These are phyloP conservation scores for Bathybates hornii DNA, from an alignment of 2,113 vertebrate species.

Conservation along the genomic window DNA sequence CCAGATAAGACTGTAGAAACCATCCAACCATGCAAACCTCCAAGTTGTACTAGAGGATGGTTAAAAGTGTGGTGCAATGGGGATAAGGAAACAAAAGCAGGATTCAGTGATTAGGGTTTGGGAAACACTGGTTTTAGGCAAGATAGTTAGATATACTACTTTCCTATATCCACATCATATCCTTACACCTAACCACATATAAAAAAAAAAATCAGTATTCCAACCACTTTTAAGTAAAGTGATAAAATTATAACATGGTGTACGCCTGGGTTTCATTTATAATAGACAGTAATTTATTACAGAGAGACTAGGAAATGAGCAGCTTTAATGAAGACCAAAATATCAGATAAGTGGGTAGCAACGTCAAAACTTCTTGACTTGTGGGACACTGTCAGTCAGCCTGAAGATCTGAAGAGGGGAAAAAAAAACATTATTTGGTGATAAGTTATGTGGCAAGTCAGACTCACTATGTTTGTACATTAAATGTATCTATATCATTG, in stretches of 20 bases:
- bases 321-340: neutral
- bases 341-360: neutral
- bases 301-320: neutral
- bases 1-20: neutral
- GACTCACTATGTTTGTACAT: neutral
- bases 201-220: neutral
- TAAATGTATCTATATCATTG: neutral
- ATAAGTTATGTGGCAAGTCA: neutral
- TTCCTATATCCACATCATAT: neutral
- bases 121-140: neutral
- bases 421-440: neutral
- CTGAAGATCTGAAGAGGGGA: neutral
- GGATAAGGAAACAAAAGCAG: neutral
- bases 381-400: neutral
- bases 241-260: neutral
- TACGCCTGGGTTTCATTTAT: neutral
- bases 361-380: neutral
- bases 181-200: neutral
- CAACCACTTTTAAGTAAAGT: neutral
- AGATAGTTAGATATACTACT: neutral
- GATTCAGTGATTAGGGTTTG: neutral
- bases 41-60: neutral
- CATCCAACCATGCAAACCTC: neutral
- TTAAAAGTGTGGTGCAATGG: neutral
- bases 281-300: too few relatives aligned